Evolutionary conservation across 2,888 invertebrate genomes (phyloP).

Genomic region (Leptinotarsa tumamoca): DNA sequence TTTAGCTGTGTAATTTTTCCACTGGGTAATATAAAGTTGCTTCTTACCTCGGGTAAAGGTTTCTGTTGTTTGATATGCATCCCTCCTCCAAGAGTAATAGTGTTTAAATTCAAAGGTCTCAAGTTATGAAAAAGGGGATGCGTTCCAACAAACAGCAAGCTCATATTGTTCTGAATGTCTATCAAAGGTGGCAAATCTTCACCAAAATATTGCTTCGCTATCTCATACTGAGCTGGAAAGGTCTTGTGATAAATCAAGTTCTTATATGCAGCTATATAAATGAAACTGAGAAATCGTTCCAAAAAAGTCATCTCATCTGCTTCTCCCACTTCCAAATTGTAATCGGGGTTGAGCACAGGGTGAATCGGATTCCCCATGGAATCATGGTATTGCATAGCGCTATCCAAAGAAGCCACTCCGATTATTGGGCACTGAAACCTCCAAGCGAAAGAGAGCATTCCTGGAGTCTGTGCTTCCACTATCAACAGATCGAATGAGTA

Average conservation of each 20-base stretch:
- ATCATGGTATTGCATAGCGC: constrained; percentile 54
- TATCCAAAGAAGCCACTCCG: constrained; percentile 59
- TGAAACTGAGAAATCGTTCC: constrained; percentile 53
- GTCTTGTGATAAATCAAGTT: constrained; percentile 23
- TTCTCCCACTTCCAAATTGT: constrained; percentile 52
- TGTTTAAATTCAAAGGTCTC: constrained; percentile 58
- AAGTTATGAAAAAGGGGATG: constrained; percentile 59
- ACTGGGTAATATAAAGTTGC: neutral
- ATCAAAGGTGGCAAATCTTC: constrained; percentile 50
- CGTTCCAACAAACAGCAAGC: constrained; percentile 59
- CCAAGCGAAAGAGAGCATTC: constrained; percentile 56
- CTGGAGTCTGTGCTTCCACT: constrained; percentile 56
- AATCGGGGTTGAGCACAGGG: constrained; percentile 60
- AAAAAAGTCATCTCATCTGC: constrained; percentile 51
- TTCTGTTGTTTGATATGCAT: constrained; percentile 52
- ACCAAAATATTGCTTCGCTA: constrained; percentile 56
- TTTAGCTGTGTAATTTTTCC: neutral
- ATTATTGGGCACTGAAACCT: constrained; percentile 60
- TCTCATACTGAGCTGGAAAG: constrained; percentile 42
- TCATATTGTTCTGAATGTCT: constrained; percentile 56
- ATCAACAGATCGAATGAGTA: constrained; percentile 60
- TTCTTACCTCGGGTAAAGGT: constrained; percentile 55
- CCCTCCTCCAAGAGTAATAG: constrained; percentile 58
- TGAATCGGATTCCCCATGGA: constrained; percentile 59
- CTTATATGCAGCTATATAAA: constrained; percentile 34